Evolutionary conservation across 2,888 invertebrate species (phyloP).

Genomic region (Pseudanteris insignis): DNA sequence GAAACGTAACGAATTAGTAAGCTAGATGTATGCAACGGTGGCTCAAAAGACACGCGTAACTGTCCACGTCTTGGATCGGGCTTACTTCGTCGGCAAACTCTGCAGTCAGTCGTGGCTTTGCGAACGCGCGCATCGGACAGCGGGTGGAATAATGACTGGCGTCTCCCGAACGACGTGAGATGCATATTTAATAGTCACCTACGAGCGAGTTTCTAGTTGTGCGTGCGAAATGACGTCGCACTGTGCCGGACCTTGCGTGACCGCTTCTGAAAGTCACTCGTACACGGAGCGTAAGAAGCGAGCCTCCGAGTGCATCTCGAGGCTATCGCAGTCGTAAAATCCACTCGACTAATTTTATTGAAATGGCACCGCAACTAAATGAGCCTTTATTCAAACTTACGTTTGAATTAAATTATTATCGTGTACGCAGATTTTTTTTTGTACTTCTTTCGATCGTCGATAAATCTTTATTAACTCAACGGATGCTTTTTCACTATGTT

Average conservation of each 20-base stretch:
- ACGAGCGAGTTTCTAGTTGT: conserved; percentile 49
- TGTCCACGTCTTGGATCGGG: conserved; percentile 11
- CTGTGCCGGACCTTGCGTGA: conserved; percentile 23
- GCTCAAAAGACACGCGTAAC: conserved; percentile 15
- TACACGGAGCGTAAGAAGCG: conserved; percentile 5
- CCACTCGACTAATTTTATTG: conserved; percentile 3
- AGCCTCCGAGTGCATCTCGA: conserved; percentile 1
- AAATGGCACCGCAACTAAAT: too few species aligned
- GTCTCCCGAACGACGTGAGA: conserved; percentile 59
- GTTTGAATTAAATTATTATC: too few species aligned
- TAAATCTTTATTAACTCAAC: too few species aligned
- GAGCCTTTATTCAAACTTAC: too few species aligned
- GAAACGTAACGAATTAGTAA: conserved; percentile 27
- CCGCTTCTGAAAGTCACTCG: too few species aligned
- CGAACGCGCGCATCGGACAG: conserved; percentile 46
- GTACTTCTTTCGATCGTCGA: too few species aligned
- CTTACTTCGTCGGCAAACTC: conserved; percentile 12
- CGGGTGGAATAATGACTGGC: conserved; percentile 61
- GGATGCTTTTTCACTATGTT: too few species aligned
- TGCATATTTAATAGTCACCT: conserved; percentile 59
- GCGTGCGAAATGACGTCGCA: conserved; percentile 47
- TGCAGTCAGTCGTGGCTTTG: conserved; percentile 5
- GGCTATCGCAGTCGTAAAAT: conserved; percentile 5
- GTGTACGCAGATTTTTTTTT: too few species aligned
- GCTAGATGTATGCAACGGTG: conserved; percentile 18